Evolutionary conservation across 2,113 vertebrate genomes (phyloP).

Genomic region (Nicator chloris): DNA sequence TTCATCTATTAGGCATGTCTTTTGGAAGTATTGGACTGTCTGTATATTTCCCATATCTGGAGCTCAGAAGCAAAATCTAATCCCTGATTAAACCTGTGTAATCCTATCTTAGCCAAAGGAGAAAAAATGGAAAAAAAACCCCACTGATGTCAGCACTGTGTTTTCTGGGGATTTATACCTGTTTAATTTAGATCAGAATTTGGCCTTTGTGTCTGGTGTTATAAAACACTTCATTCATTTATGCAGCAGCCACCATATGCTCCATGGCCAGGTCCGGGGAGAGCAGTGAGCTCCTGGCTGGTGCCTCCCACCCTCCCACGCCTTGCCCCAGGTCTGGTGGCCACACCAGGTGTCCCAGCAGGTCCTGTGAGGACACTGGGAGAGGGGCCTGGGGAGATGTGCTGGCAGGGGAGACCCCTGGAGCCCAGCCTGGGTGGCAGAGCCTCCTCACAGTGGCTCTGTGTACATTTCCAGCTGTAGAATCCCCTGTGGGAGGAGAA

Average conservation of each 20-base stretch:
- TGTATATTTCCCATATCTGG: not conserved
- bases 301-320: fast-evolving
- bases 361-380: not conserved
- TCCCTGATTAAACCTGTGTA: not conserved
- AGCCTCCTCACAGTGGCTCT: not conserved
- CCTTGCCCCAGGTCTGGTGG: not conserved
- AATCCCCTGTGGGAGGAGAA: not conserved
- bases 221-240: not conserved
- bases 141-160: not conserved
- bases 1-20: not conserved
- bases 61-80: not conserved
- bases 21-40: not conserved
- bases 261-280: not conserved
- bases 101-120: not conserved
- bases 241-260: not conserved
- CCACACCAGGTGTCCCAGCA: not conserved
- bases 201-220: not conserved
- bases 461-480: fast-evolving
- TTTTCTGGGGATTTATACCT: not conserved
- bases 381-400: fast-evolving
- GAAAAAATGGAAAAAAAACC: not conserved
- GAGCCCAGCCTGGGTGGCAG: not conserved
- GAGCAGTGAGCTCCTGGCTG: not conserved
- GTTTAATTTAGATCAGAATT: not conserved
- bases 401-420: not conserved